Conservation (phyloP, 2,888 invertebrate genomes). For the Plebejus anna region DNA sequence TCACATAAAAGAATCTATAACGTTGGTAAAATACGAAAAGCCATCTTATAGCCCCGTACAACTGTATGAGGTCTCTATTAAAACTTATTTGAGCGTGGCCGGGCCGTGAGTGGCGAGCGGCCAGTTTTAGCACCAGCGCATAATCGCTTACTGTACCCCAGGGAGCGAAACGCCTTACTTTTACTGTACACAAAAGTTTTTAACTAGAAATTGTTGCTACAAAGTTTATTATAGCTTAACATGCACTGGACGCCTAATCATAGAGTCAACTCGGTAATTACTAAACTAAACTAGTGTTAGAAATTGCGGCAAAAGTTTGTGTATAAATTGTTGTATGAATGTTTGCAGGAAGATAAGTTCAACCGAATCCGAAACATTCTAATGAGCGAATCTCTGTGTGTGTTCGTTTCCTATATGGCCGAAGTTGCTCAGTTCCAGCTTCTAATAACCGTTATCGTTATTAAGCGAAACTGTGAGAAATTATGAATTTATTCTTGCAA, state of each 20-base stretch:
- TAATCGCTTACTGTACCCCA: conserved; percentile 6
- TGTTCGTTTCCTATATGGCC: conserved; percentile 7
- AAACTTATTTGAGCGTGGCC: conserved; percentile 51
- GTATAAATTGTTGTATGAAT: conserved; percentile 19
- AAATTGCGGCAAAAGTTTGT: conserved; percentile 22
- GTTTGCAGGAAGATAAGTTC: conserved; percentile 13
- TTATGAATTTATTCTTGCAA: neutral
- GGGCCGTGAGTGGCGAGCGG: conserved; percentile 30
- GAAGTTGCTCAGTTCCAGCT: neutral
- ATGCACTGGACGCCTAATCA: conserved; percentile 27
- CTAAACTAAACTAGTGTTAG: conserved; percentile 23
- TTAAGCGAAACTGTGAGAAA: neutral
- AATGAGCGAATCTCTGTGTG: conserved; percentile 18
- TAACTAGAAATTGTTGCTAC: conserved; percentile 19
- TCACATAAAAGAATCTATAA: neutral
- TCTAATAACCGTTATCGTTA: neutral
- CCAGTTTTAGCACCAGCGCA: conserved; percentile 23
- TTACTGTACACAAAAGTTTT: conserved; percentile 22
- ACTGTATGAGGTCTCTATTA: conserved; percentile 50
- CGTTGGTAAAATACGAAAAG: neutral
- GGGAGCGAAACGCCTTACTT: conserved; percentile 9
- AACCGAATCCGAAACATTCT: conserved; percentile 17
- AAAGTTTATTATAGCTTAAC: conserved; percentile 26
- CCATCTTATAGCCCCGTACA: neutral
- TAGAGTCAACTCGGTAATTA: conserved; percentile 25